Evolutionary conservation across 2,888 invertebrate genomes (phyloP).

Genomic region (Tiliacea aurago): DNA sequence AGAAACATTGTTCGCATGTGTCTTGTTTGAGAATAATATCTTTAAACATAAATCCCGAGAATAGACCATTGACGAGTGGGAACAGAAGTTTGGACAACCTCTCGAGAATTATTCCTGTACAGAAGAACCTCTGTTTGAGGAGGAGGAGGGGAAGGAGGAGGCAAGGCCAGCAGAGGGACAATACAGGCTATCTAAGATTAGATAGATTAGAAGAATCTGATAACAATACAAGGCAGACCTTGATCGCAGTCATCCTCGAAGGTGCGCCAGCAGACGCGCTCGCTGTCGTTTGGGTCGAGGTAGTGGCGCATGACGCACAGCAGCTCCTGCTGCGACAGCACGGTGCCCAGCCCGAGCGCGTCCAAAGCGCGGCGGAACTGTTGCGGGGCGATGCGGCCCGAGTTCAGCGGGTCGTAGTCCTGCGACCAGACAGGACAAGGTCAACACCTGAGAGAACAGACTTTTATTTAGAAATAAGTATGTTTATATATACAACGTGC

Average conservation of each 20-base stretch:
- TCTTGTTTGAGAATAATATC: too few species aligned
- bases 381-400: constrained; percentile 92
- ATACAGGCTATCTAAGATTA: too few species aligned
- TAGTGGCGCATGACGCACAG: constrained; percentile 92
- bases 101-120: neutral
- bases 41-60: too few species aligned
- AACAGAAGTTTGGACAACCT: neutral
- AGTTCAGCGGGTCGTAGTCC: constrained; percentile 93
- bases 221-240: constrained; percentile 82
- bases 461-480: neutral
- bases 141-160: too few species aligned
- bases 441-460: neutral
- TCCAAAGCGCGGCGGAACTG: constrained; percentile 94
- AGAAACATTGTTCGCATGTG: too few species aligned
- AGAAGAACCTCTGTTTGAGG: too few species aligned
- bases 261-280: constrained; percentile 93
- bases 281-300: constrained; percentile 92
- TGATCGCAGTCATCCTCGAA: constrained; percentile 95
- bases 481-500: neutral
- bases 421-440: constrained; percentile 69
- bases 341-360: constrained; percentile 91
- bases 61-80: neutral
- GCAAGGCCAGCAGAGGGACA: too few species aligned
- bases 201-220: too few species aligned
- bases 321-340: constrained; percentile 92